Percentiles rank a stretch among this genome's conserved stretches.
Evolutionary conservation across 2,888 invertebrate species (phyloP).

Genomic region (Drosophila basisetae): DNA sequence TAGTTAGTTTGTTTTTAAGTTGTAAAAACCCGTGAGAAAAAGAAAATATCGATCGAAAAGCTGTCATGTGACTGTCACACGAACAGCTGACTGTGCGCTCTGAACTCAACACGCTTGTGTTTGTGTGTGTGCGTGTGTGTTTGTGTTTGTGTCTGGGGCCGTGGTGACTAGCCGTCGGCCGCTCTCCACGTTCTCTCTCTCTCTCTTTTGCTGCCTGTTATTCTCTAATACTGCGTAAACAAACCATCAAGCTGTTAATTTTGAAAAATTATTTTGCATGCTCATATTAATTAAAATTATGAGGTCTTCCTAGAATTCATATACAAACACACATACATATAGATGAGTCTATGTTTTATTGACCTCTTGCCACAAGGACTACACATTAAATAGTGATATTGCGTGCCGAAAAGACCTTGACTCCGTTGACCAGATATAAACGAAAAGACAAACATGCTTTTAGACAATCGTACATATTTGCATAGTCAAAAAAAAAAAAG

Average conservation of each 20-base stretch:
- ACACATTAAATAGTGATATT: slow-evolving; percentile 60
- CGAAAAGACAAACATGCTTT: slow-evolving; percentile 53
- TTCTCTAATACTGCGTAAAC: slow-evolving; percentile 63
- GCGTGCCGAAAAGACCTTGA: slow-evolving; percentile 74
- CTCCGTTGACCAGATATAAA: slow-evolving; percentile 62
- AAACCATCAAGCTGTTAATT: slow-evolving; percentile 52
- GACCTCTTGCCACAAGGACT: slow-evolving; percentile 55
- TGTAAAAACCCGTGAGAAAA: slow-evolving; percentile 83
- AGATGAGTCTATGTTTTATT: slow-evolving; percentile 15
- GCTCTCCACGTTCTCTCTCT: slow-evolving; percentile 5
- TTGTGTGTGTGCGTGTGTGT: slow-evolving; percentile 19
- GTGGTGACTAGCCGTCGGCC: slow-evolving; percentile 48
- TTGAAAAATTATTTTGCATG: slow-evolving; percentile 45
- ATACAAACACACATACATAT: background rate
- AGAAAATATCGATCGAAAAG: slow-evolving; percentile 83
- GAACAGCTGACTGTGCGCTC: slow-evolving; percentile 84
- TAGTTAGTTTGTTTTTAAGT: slow-evolving; percentile 55
- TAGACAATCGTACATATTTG: slow-evolving; percentile 23
- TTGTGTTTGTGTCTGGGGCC: slow-evolving; percentile 34
- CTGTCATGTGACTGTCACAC: slow-evolving; percentile 86
- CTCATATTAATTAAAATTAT: slow-evolving; percentile 37
- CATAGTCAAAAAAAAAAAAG: slow-evolving; percentile 33
- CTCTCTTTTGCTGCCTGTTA: background rate
- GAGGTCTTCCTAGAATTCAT: slow-evolving; percentile 13
- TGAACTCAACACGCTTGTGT: slow-evolving; percentile 65